Percentiles rank a stretch among this genome's conserved stretches.
These are phyloP conservation scores for Urosaurus nigricauda DNA, from an alignment of 2,797 vertebrate genomes.

Conservation along the genomic window DNA sequence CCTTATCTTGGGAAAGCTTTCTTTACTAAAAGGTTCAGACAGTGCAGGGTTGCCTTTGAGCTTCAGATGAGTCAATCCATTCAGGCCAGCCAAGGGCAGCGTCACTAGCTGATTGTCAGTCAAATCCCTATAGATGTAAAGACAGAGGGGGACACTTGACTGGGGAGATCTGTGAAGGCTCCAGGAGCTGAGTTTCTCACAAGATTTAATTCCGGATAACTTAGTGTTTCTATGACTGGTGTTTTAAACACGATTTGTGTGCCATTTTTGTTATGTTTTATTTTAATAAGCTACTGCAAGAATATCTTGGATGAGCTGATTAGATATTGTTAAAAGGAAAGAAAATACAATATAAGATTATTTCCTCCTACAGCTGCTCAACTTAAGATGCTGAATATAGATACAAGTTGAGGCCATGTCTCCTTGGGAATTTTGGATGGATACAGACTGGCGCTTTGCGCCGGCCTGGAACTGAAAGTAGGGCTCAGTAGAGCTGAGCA, in stretches of 20 bases:
- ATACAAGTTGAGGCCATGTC: no score
- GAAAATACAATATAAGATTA: not conserved
- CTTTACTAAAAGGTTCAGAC: slow-evolving; percentile 88
- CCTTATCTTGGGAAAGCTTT: slow-evolving; percentile 94
- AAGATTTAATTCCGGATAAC: not conserved
- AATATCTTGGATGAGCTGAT: not conserved
- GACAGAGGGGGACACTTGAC: rapidly evolving
- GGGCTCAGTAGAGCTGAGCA: no score
- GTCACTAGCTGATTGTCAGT: slow-evolving; percentile 87
- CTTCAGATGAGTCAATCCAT: slow-evolving; percentile 90
- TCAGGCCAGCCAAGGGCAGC: slow-evolving; percentile 88
- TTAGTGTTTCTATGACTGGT: not conserved
- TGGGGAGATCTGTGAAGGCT: not conserved
- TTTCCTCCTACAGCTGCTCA: not conserved
- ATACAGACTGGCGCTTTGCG: no score
- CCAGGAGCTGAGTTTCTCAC: not conserved
- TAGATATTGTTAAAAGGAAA: not conserved
- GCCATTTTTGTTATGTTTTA: not conserved
- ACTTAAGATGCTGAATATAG: not conserved
- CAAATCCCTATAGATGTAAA: slow-evolving; percentile 84
- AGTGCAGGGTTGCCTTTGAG: slow-evolving; percentile 90
- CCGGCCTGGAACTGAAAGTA: no score
- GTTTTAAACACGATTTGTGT: not conserved
- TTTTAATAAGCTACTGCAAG: not conserved
- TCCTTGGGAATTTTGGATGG: no score